Evolutionary conservation across 2,797 vertebrate species (phyloP).

Genomic region (Gymnothorax javanicus): DNA sequence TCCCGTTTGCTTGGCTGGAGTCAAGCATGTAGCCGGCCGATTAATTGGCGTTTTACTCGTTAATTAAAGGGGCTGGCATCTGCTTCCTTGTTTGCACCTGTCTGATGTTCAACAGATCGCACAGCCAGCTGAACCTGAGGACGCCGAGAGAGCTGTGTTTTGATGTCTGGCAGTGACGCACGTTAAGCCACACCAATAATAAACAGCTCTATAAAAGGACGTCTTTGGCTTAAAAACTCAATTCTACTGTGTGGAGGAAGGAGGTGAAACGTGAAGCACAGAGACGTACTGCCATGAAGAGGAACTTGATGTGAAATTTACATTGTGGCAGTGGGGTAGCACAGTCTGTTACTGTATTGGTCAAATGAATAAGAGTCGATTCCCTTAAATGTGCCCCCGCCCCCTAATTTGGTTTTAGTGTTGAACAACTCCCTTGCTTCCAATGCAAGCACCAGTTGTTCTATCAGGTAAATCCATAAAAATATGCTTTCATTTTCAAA

Average conservation of each 20-base stretch:
- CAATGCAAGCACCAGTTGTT: no score
- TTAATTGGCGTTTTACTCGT: slow-evolving; percentile 6
- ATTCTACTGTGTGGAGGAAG: background rate
- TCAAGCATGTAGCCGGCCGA: background rate
- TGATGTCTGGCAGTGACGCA: background rate
- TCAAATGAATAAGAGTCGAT: background rate
- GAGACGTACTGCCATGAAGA: background rate
- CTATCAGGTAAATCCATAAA: no score
- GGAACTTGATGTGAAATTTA: background rate
- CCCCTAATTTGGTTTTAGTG: no score
- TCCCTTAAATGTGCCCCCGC: no score
- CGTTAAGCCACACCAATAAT: background rate
- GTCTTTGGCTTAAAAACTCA: background rate
- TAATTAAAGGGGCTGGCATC: slow-evolving; percentile 3
- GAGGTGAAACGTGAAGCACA: background rate
- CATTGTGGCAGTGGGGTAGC: background rate
- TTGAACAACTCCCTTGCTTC: no score
- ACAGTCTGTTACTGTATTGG: background rate
- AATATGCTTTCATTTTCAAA: no score
- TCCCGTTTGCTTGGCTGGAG: background rate
- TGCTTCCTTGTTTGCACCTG: background rate
- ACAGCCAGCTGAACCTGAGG: background rate
- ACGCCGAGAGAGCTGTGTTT: background rate
- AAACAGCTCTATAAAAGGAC: background rate
- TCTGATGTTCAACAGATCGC: background rate